These are phyloP conservation scores for Zophobas morio DNA, from an alignment of 1,140 invertebrate genomes.

Conservation along the genomic window DNA sequence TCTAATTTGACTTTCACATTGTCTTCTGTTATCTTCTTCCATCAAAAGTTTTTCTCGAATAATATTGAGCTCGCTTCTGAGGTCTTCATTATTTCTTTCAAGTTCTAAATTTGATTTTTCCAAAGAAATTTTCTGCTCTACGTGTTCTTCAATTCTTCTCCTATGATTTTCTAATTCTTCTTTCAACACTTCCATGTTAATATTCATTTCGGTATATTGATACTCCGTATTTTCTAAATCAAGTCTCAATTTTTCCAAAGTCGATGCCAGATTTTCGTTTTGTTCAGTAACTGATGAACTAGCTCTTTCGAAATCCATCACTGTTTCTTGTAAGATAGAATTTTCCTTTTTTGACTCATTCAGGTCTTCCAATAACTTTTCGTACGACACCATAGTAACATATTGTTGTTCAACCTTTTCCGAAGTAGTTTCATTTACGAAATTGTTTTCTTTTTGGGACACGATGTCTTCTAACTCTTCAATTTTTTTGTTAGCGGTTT, in stretches of 20 bases:
- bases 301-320: constrained; percentile 64
- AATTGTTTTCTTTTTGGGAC: constrained; percentile 49
- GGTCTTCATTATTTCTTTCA: constrained; percentile 61
- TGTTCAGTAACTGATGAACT: constrained; percentile 60
- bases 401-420: constrained; percentile 44
- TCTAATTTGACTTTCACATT: constrained; percentile 56
- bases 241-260: constrained; percentile 67
- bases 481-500: constrained; percentile 64
- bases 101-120: constrained; percentile 61
- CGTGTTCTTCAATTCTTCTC: constrained; percentile 62
- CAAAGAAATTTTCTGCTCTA: constrained; percentile 63
- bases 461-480: constrained; percentile 61
- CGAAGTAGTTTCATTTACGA: neutral
- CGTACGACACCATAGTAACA: neutral
- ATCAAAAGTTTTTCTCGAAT: constrained; percentile 57
- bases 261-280: constrained; percentile 60
- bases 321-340: constrained; percentile 66
- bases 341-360: constrained; percentile 66
- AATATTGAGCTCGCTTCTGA: constrained; percentile 60
- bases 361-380: constrained; percentile 65
- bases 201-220: constrained; percentile 64
- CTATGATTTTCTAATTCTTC: constrained; percentile 65
- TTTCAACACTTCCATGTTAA: constrained; percentile 61
- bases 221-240: constrained; percentile 69
- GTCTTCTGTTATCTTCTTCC: constrained; percentile 57